A percentile compares a stretch with the other conserved stretches of the same genome.
These are phyloP conservation scores for Chesias legatella DNA, from an alignment of 2,888 invertebrate species.

Conservation along the genomic window DNA sequence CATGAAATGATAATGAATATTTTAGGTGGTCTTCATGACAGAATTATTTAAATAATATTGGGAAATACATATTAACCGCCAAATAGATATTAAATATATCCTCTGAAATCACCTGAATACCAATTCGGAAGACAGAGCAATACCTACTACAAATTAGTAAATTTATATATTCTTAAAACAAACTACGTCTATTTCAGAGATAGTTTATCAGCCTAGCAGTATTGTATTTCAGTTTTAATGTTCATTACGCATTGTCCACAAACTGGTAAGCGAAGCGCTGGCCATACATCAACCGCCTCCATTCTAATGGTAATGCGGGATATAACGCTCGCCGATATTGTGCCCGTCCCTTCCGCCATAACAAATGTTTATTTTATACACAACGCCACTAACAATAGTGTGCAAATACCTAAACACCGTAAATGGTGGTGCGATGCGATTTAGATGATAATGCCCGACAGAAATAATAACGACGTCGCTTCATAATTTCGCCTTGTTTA, in stretches of 20 bases:
- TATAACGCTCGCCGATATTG: constrained; percentile 67
- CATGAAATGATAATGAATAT: too few species aligned
- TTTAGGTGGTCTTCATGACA: too few species aligned
- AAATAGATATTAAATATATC: too few species aligned
- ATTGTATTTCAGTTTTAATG: constrained; percentile 24
- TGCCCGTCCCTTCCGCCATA: constrained; percentile 67
- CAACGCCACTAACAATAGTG: constrained; percentile 80
- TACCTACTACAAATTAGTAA: too few species aligned
- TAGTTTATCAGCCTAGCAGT: background rate
- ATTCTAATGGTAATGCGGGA: constrained; percentile 78
- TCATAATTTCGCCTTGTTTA: constrained; percentile 59
- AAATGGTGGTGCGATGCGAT: constrained; percentile 75
- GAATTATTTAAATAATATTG: too few species aligned
- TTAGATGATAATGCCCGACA: constrained; percentile 75
- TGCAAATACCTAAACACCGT: constrained; percentile 79
- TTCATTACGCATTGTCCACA: constrained; percentile 31
- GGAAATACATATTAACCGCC: too few species aligned
- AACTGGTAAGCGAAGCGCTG: constrained; percentile 37
- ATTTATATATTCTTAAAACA: too few species aligned
- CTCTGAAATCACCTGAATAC: too few species aligned
- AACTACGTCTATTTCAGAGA: too few species aligned
- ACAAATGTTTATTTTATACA: constrained; percentile 81
- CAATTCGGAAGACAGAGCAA: too few species aligned
- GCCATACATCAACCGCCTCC: constrained; percentile 72
- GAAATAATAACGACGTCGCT: constrained; percentile 71